Conservation (phyloP, 2,888 invertebrate species). For the Cistogaster globosa region DNA sequence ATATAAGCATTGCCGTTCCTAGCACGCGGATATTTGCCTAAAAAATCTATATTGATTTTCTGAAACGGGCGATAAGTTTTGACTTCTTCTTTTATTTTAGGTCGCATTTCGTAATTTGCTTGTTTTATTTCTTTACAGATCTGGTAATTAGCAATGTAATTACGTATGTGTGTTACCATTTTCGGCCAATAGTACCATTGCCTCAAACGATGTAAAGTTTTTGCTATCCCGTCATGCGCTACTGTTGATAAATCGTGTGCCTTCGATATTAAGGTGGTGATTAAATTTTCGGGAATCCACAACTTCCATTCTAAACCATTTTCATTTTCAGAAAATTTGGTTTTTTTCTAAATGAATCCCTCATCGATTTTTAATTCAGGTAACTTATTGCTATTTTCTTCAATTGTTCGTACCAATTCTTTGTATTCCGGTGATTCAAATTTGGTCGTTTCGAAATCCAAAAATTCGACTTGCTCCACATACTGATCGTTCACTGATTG, state of each 20-base stretch:
- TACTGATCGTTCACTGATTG: background rate
- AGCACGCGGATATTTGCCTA: background rate
- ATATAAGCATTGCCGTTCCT: background rate
- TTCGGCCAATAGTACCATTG: background rate
- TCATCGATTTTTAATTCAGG: background rate
- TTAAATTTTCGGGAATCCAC: background rate
- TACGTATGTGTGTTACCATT: no score
- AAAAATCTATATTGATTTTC: background rate
- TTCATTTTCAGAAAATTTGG: background rate
- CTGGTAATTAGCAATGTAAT: no score
- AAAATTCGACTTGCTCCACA: background rate
- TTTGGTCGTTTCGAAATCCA: background rate
- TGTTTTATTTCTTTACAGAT: no score
- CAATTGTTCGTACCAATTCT: background rate
- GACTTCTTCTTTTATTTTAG: no score
- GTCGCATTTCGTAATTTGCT: no score
- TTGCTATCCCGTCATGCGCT: background rate
- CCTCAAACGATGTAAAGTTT: background rate
- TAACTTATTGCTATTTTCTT: background rate
- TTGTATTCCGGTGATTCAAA: background rate
- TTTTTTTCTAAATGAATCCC: background rate
- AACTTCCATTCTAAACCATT: background rate
- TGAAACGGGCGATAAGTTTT: no score
- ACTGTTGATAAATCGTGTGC: background rate
- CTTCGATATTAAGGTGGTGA: background rate